Base-by-base conservation (phyloP, 1,140 invertebrate species). In the Drosophila funebris region DNA sequence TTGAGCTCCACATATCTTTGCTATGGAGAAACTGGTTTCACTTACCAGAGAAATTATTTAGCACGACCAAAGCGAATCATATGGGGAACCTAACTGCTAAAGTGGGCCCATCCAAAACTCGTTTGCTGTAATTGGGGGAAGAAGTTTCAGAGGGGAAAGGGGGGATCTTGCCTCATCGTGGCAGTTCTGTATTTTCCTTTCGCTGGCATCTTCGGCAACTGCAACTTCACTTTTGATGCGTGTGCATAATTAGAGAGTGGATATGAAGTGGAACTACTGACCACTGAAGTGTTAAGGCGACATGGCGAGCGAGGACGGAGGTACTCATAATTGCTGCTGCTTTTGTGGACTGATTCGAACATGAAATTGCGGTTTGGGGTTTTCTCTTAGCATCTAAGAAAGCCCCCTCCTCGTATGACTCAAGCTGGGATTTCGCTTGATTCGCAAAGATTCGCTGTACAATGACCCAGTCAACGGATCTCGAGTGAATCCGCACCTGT, bases 201-300 rank as follows among this genome's bases (percentile, higher is more conserved):
- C 50, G 13, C 27, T 60, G 22, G 50, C 53, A 56, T 54, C 44
- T 62, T 75, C 22, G 18, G 44, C 50, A 13, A 57, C 31, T 66
- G 54, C 64, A 68, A 58, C 69, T 68, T 76, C 77, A 77, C 60
- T 66, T 73, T 48, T 39, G 78, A 63, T 87, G 82, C 82, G 78
- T 87, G 82, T 88, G 82, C 83, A 85, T 87, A 75, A 82, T 82
- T 81, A 78, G 27, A 48, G 61, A 63, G 54, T 43, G 68, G 60
- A 22, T 62, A 68, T 46, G 56, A 46, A 52, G 73, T 75, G 82
- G 77, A 85, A 85, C 63, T 53, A n/a, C 29, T 46, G 58, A 61
- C 70, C 71, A 64, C 48, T 69, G 18, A 64, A 50, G 53, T 64
- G 71, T 64, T 57, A 62, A 48, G 56, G 27, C 41, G 48, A 43